These are phyloP conservation scores for Drosophila melanogaster DNA, from an alignment of 1,140 invertebrate genomes.

Conservation along the genomic window DNA sequence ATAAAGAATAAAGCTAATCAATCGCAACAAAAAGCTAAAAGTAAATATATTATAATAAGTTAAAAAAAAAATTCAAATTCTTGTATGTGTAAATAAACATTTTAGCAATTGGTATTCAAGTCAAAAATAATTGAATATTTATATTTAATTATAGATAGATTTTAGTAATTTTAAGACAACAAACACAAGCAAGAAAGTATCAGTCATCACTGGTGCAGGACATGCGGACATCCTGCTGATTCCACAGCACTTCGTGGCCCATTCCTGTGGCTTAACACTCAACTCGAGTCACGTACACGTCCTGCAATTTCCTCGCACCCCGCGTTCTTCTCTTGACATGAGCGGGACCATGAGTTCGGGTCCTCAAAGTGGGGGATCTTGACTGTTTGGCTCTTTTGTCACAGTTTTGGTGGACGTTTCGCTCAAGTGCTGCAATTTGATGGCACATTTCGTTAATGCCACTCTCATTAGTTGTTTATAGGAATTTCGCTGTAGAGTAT, in stretches of 20 bases:
- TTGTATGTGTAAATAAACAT: too few relatives aligned
- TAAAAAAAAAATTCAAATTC: too few relatives aligned
- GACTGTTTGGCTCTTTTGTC: slow-evolving; percentile 4
- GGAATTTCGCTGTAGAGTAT: slow-evolving; percentile 24
- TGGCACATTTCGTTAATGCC: slow-evolving; percentile 63
- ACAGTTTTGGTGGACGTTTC: slow-evolving; percentile 20
- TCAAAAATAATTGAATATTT: too few relatives aligned
- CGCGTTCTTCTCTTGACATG: slow-evolving; percentile 18
- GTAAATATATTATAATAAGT: too few relatives aligned
- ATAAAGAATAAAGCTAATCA: background rate
- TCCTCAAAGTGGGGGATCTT: slow-evolving; percentile 3
- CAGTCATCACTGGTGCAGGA: background rate
- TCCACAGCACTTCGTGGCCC: slow-evolving; percentile 6
- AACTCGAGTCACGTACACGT: slow-evolving; percentile 68
- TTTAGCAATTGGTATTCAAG: too few relatives aligned
- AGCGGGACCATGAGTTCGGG: slow-evolving; percentile 11
- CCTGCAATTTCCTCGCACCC: slow-evolving; percentile 30
- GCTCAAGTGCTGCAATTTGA: slow-evolving; percentile 47
- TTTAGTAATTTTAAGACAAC: too few relatives aligned
- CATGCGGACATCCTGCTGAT: slow-evolving; percentile 50
- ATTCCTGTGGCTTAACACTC: slow-evolving; percentile 64
- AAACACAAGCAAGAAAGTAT: background rate
- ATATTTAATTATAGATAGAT: too few relatives aligned
- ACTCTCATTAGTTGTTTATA: slow-evolving; percentile 57
- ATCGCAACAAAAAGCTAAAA: background rate